Evolutionary conservation across 2,113 vertebrate species (phyloP).

Genomic region (Dermatemys mawii): DNA sequence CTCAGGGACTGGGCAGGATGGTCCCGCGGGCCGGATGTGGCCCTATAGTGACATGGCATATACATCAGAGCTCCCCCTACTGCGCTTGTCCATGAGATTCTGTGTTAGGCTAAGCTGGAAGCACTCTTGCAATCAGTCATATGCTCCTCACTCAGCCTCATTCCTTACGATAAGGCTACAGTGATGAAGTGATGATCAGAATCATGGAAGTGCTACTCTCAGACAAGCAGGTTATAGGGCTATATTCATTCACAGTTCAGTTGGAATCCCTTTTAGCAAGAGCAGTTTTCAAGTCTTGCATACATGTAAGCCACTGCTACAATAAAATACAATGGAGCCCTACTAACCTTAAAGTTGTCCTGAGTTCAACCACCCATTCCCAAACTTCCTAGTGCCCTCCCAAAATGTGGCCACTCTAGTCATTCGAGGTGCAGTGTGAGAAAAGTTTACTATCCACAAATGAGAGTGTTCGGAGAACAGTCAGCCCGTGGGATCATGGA

Average conservation of each 20-base stretch:
- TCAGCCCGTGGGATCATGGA: too few relatives aligned
- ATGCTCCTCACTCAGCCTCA: fast-evolving
- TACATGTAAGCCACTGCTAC: background rate
- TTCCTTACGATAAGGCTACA: fast-evolving
- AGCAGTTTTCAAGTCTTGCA: fast-evolving
- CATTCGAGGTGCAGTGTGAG: too few relatives aligned
- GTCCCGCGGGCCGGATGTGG: too few relatives aligned
- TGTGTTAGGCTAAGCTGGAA: fast-evolving
- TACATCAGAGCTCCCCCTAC: background rate
- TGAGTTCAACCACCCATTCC: too few relatives aligned
- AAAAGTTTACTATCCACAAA: too few relatives aligned
- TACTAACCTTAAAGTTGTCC: too few relatives aligned
- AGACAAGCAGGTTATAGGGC: background rate
- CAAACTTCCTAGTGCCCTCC: too few relatives aligned
- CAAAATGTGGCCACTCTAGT: too few relatives aligned
- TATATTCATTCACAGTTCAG: too few relatives aligned
- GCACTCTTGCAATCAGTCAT: fast-evolving
- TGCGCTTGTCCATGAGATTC: background rate
- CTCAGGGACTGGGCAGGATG: too few relatives aligned
- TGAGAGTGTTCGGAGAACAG: too few relatives aligned
- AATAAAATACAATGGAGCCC: background rate
- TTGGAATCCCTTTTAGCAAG: background rate
- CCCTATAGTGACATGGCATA: background rate
- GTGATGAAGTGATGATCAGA: background rate
- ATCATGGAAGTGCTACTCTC: too few relatives aligned